Conservation (phyloP, 2,797 vertebrate species). For the Pseudocheirus occidentalis region DNA sequence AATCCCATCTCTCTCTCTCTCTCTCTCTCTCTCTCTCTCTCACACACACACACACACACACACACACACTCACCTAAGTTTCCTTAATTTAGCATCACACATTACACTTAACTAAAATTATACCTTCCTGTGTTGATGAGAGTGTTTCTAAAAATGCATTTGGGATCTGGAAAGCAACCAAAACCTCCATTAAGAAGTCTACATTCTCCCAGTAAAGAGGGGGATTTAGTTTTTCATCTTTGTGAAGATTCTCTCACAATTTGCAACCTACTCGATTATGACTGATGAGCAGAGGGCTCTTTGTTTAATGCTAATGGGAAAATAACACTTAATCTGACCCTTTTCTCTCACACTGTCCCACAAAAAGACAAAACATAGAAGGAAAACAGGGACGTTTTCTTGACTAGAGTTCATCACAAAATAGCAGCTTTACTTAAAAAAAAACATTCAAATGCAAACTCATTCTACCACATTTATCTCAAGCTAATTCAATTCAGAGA, state of each 20-base stretch:
- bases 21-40: too few species aligned
- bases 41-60: too few species aligned
- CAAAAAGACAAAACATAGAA: slow-evolving; percentile 49
- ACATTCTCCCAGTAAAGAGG: slow-evolving; percentile 54
- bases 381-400: slow-evolving; percentile 30
- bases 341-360: slow-evolving; percentile 8
- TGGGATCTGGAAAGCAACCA: slow-evolving; percentile 60
- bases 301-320: slow-evolving; percentile 20
- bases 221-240: slow-evolving; percentile 48
- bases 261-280: slow-evolving; percentile 57
- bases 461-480: not conserved
- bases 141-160: slow-evolving; percentile 13
- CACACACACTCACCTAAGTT: not conserved
- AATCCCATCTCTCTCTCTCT: not conserved
- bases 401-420: slow-evolving; percentile 49
- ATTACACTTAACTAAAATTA: slow-evolving; percentile 71
- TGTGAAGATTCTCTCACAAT: slow-evolving; percentile 50
- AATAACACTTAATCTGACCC: slow-evolving; percentile 53
- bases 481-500: not conserved
- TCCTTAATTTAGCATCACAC: slow-evolving; percentile 65
- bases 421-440: not conserved
- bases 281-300: slow-evolving; percentile 26
- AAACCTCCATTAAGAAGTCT: slow-evolving; percentile 65
- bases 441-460: not conserved
- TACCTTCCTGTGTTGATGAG: slow-evolving; percentile 61